Conservation (phyloP, 2,113 vertebrate species). For the Neotoma lepida region DNA sequence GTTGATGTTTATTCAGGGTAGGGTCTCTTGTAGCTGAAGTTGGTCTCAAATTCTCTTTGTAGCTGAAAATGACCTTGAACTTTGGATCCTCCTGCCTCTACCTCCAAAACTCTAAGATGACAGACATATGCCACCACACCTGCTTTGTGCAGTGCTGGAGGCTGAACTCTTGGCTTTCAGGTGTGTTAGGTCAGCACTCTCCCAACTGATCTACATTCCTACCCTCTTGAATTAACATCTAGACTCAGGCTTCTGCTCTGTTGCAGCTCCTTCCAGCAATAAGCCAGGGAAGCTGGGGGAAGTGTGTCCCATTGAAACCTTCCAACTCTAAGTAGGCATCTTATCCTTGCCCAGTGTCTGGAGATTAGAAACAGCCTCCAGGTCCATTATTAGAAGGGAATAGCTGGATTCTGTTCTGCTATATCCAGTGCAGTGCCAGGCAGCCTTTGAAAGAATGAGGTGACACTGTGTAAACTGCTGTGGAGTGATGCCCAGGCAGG, state of each 20-base stretch:
- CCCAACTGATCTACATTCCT: neutral
- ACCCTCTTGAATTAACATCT: neutral
- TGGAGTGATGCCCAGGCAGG: neutral
- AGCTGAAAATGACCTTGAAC: neutral
- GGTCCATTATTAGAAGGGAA: neutral
- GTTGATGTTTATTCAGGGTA: neutral
- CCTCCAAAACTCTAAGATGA: neutral
- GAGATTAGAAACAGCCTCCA: neutral
- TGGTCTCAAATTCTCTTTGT: neutral
- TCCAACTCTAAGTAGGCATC: neutral
- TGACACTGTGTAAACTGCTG: neutral
- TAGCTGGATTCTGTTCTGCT: neutral
- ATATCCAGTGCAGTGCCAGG: accelerated
- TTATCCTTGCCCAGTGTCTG: neutral
- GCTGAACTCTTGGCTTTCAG: neutral
- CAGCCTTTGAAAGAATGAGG: neutral
- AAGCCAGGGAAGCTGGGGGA: neutral
- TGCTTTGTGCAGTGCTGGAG: neutral
- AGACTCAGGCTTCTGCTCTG: neutral
- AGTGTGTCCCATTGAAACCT: neutral
- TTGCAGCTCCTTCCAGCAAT: neutral
- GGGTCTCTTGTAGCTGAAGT: neutral
- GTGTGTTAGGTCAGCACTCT: neutral
- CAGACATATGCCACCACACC: too few species aligned
- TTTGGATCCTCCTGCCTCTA: neutral